Percentiles rank a stretch among this genome's conserved stretches.
Evolutionary conservation across 2,888 invertebrate species (phyloP).

Genomic region (Barypeithes pellucidus): DNA sequence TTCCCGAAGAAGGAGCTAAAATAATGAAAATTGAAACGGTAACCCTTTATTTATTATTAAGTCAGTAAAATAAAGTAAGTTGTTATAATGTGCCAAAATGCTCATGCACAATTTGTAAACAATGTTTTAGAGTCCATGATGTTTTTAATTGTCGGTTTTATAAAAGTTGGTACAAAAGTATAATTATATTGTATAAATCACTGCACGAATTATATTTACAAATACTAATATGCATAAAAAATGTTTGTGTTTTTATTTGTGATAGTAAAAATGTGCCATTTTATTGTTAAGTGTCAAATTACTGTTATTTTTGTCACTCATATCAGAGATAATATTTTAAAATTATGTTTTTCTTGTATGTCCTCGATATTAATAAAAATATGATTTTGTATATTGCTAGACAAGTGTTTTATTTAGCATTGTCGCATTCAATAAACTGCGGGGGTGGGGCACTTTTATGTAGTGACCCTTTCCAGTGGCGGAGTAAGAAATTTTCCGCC

Average conservation of each 20-base stretch:
- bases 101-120: slow-evolving; percentile 9
- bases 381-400: slow-evolving; percentile 50
- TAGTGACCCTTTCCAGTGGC: too few species aligned
- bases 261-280: slow-evolving; percentile 14
- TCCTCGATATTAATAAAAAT: slow-evolving; percentile 37
- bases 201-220: slow-evolving; percentile 21
- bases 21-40: not conserved
- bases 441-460: too few species aligned
- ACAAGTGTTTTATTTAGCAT: slow-evolving; percentile 27
- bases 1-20: too few species aligned
- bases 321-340: slow-evolving; percentile 8
- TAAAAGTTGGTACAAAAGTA: slow-evolving; percentile 22
- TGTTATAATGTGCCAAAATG: slow-evolving; percentile 21
- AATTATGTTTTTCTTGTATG: slow-evolving; percentile 8
- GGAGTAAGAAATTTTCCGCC: too few species aligned
- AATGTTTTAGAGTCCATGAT: not conserved
- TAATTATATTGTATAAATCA: slow-evolving; percentile 13
- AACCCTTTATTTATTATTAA: not conserved
- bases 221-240: not conserved
- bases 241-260: slow-evolving; percentile 24
- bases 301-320: slow-evolving; percentile 27
- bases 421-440: too few species aligned
- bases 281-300: slow-evolving; percentile 14
- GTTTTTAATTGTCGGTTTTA: not conserved
- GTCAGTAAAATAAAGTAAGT: slow-evolving; percentile 1